Base-by-base conservation (phyloP, 2,797 vertebrate genomes). In the Xiphorhynchus erythropygius region DNA sequence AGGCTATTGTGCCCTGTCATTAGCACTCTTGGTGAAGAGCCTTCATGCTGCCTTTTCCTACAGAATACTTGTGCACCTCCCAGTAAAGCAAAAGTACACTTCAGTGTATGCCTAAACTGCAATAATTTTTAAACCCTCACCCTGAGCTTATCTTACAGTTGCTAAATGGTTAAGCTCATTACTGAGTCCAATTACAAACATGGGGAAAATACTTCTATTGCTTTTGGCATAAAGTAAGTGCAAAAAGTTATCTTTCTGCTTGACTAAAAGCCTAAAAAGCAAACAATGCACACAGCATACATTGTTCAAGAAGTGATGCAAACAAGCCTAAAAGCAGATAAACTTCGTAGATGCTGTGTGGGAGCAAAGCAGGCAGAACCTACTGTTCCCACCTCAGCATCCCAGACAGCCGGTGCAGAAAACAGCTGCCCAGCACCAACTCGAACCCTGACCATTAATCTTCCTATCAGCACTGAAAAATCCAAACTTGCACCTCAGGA, bases 381-480 rank as follows among this genome's bases (percentile, higher is more conserved):
- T 27, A 37, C 68, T 56, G 56, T 18, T 92, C 70, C 53, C 22
- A 39, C 22, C 14, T 18, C 83, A 57, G 35, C 68, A 87, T 24
- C 49, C 41, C 1, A 4, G 75, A 46, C 74, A 84, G 64, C 0
- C 0, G 47, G 37, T 42, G 9, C 71, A 83, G 53, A 80, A 70
- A 63, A 59, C 0, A 0, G 46, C 46, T 8, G 1, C 1, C 2
- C 70, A 55, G 52, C 7, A 0, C 53, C 3, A 0, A 7, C 1
- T 59, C 46, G 39, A 30, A 84, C 62, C n/a, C n/a, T 56, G 46
- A 59, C 32, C 67, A 67, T 59, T 33, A 39, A 55, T 25, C 55
- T 79, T 42, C 10, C 1, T 0, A 0, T 41, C 52, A 53, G 35
- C 3, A 1, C 57, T 42, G 55, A 25, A 56, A 96, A 87, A 83